Evolutionary conservation across 2,797 vertebrate species (phyloP).

Genomic region (Iguana delicatissima): DNA sequence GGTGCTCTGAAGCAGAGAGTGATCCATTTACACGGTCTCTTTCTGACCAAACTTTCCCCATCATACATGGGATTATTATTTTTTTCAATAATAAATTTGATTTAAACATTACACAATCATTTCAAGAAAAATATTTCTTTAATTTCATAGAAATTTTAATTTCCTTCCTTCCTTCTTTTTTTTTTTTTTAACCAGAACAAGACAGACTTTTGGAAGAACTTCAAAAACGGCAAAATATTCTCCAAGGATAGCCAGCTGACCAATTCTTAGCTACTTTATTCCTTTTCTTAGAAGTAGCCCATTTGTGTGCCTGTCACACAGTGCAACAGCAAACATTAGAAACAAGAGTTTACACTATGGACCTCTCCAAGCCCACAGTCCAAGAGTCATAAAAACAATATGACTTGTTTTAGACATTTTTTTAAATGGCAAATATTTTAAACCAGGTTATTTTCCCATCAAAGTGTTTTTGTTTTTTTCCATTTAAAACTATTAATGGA

Average conservation of each 20-base stretch:
- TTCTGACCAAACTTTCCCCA: slow-evolving; percentile 76
- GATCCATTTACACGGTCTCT: slow-evolving; percentile 75
- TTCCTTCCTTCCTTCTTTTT: not conserved
- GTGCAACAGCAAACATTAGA: slow-evolving; percentile 61
- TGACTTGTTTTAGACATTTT: slow-evolving; percentile 79
- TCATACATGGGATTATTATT: slow-evolving; percentile 72
- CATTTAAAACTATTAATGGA: slow-evolving; percentile 83
- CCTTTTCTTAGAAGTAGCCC: slow-evolving; percentile 58
- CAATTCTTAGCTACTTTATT: slow-evolving; percentile 58
- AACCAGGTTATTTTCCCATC: slow-evolving; percentile 75
- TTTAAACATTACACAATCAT: slow-evolving; percentile 83
- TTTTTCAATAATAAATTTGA: slow-evolving; percentile 77
- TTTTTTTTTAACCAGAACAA: slow-evolving; percentile 79
- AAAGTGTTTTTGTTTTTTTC: slow-evolving; percentile 71
- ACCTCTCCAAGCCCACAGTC: slow-evolving; percentile 76
- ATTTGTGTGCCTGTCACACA: slow-evolving; percentile 57
- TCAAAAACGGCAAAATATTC: slow-evolving; percentile 73
- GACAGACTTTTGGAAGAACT: slow-evolving; percentile 84
- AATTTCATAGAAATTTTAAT: slow-evolving; percentile 77
- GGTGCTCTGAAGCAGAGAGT: slow-evolving; percentile 73
- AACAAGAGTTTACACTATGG: slow-evolving; percentile 68
- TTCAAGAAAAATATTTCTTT: slow-evolving; percentile 85
- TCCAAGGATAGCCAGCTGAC: slow-evolving; percentile 58
- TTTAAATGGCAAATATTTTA: slow-evolving; percentile 74
- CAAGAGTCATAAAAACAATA: slow-evolving; percentile 80